Conservation (phyloP, 2,888 invertebrate genomes). For the Drosophila mercatorum region DNA sequence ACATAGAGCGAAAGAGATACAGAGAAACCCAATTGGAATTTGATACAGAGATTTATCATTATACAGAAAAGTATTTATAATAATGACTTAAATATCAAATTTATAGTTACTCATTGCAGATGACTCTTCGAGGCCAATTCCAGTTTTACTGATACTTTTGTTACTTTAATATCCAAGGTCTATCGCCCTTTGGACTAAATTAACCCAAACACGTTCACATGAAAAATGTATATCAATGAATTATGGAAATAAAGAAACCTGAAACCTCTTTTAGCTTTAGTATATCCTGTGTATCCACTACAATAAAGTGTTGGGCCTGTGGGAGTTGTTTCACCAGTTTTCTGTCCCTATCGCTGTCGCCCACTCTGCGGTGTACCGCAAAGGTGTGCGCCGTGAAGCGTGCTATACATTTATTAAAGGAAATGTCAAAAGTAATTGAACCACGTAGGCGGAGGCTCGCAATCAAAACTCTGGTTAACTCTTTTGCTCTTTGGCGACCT, state of each 20-base stretch:
- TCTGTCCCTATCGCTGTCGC: neutral
- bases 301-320: neutral
- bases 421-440: conserved; percentile 75
- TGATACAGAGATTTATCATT: neutral
- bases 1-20: too few relatives aligned
- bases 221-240: neutral
- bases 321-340: neutral
- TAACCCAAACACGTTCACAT: neutral
- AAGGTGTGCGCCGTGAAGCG: conserved; percentile 35
- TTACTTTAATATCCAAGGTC: neutral
- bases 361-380: neutral
- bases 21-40: neutral
- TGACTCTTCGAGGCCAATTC: neutral
- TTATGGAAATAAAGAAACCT: conserved; percentile 1
- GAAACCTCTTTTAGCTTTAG: neutral
- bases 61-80: neutral
- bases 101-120: neutral
- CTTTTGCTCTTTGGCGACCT: conserved; percentile 39
- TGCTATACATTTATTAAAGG: conserved; percentile 64
- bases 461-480: conserved; percentile 49
- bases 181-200: neutral
- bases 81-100: neutral
- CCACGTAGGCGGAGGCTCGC: conserved; percentile 58
- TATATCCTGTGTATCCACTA: neutral
- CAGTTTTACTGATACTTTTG: too few relatives aligned